These are phyloP conservation scores for Helleia helle DNA, from an alignment of 2,888 invertebrate species.

Conservation along the genomic window DNA sequence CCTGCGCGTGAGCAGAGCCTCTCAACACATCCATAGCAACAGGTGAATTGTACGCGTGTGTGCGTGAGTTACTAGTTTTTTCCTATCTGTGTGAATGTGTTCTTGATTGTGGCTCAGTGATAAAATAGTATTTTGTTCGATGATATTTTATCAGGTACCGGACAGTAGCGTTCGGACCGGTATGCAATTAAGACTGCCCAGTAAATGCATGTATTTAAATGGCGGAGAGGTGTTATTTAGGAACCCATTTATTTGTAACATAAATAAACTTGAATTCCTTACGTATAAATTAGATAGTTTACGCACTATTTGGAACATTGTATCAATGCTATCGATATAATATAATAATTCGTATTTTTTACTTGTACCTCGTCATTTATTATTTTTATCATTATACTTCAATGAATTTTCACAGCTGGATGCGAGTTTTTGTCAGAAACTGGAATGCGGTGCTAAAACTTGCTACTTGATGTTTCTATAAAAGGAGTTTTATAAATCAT, in stretches of 20 bases:
- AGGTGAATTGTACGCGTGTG: conserved; percentile 60
- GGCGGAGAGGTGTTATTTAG: conserved; percentile 5
- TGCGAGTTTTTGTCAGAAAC: too few relatives aligned
- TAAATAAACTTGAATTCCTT: too few relatives aligned
- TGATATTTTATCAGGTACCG: conserved; percentile 38
- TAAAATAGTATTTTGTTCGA: conserved; percentile 59
- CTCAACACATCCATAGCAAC: conserved; percentile 55
- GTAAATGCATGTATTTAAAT: conserved; percentile 7
- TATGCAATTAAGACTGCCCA: conserved; percentile 28
- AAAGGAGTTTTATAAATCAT: too few relatives aligned
- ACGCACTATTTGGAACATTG: too few relatives aligned
- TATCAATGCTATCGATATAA: too few relatives aligned
- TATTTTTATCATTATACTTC: too few relatives aligned
- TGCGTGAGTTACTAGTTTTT: conserved; percentile 37
- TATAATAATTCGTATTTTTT: too few relatives aligned
- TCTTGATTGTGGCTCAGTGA: conserved; percentile 53
- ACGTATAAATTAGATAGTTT: too few relatives aligned
- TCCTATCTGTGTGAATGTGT: conserved; percentile 42
- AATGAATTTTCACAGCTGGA: too few relatives aligned
- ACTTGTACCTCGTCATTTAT: too few relatives aligned
- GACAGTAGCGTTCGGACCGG: conserved; percentile 34
- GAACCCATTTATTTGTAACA: conserved; percentile 1
- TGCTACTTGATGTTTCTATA: too few relatives aligned
- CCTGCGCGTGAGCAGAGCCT: conserved; percentile 63
- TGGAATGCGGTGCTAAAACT: too few relatives aligned